Evolutionary conservation across 1,140 invertebrate species (phyloP), one percentile per base, ranked within the genome.

Genomic region (Lordiphosa collinella): DNA sequence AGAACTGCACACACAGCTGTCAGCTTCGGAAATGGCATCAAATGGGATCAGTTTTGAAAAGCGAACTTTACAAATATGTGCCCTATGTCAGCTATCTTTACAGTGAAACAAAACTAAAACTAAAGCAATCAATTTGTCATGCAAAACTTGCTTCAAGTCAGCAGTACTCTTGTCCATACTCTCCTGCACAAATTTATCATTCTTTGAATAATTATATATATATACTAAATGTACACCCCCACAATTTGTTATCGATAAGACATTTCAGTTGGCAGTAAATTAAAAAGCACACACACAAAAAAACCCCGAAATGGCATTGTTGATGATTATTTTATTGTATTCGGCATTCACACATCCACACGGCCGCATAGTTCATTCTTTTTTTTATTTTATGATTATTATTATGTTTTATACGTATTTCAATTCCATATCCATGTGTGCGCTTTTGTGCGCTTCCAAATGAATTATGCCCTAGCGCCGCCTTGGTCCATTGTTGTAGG

Each of bases 401-500:
- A 75, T 71, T 71, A 67, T 80, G 62, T 68, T 51, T 66, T 66
- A 49, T 67, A 43, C 52, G 59, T 75, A 74, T 79, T 76, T 69
- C 72, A 76, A 64, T 78, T 63, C 72, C 70, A 75, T 70, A 76
- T 63, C 44, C 74, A 74, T 80, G 84, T 75, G 75, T 65, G 54
- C 62, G 76, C 76, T 82, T 82, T 82, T 82, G 76, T 82, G 71
- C 59, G 78, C 78, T 59, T 63, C 62, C 58, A 82, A 82, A 84
- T 82, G 76, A 84, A 76, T 82, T 84, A 80, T 82, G 71, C 53
- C 70, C 79, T 65, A 65, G 75, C 74, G 64, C 75, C 74, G 74
- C 74, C 69, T 82, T 76, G 46, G 53, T 31, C 65, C 76, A 82
- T 80, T 82, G 75, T 80, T 80, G 75, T 58, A 54, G 16, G 43